Percentiles rank a stretch among this genome's conserved stretches.
phyloP scores from a whole-genome alignment of 2,888 invertebrate species.

The Mesoligia furuncula region DNA sequence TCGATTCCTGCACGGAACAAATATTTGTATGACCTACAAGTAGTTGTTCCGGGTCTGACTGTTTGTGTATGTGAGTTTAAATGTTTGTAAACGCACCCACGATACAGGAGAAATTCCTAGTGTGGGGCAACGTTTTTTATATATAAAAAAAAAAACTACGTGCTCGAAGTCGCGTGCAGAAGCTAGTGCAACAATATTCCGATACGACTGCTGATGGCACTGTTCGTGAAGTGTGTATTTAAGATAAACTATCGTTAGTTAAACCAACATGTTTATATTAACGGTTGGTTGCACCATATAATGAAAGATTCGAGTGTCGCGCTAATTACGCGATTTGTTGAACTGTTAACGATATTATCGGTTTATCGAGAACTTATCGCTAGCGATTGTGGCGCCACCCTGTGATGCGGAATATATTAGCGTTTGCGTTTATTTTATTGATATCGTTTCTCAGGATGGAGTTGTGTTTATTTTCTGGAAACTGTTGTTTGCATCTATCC shows the following conservation, averaged over 20 bases:
- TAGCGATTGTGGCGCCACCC: slow-evolving; percentile 47
- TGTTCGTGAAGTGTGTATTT: slow-evolving; percentile 47
- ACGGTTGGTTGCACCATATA: slow-evolving; percentile 75
- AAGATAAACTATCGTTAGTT: slow-evolving; percentile 57
- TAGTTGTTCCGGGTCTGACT: too few relatives aligned
- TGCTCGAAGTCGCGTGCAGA: background rate
- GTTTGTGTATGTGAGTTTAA: too few relatives aligned
- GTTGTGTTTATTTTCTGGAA: background rate
- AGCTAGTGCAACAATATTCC: slow-evolving; percentile 4
- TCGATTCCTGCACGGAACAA: too few relatives aligned
- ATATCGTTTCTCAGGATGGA: slow-evolving; percentile 1
- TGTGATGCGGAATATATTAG: slow-evolving; percentile 39
- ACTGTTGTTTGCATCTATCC: background rate
- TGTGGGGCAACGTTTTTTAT: too few relatives aligned
- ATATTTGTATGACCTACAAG: too few relatives aligned
- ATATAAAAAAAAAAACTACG: too few relatives aligned
- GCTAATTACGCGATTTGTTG: slow-evolving; percentile 73
- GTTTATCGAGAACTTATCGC: slow-evolving; percentile 57
- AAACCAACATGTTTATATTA: slow-evolving; percentile 67
- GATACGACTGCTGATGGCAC: slow-evolving; percentile 11
- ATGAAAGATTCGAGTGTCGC: slow-evolving; percentile 74
- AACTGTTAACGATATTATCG: slow-evolving; percentile 67
- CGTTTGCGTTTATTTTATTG: background rate
- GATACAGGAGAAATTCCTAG: too few relatives aligned
- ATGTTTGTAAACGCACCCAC: too few relatives aligned